Conservation (phyloP, 2,888 invertebrate species). For the Acleris cristana region DNA sequence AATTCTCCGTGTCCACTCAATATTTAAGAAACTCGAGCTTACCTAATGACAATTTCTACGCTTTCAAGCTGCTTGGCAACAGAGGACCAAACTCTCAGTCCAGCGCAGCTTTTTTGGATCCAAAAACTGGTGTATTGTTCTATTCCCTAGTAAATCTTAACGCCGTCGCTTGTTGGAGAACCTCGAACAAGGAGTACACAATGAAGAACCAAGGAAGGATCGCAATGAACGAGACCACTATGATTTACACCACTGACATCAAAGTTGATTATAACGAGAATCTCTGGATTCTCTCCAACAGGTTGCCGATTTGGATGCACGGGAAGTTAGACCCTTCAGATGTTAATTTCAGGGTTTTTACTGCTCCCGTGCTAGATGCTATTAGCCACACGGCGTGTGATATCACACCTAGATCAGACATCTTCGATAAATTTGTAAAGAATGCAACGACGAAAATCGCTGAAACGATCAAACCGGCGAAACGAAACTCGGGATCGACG, state of each 20-base stretch:
- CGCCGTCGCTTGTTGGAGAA: constrained; percentile 91
- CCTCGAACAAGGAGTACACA: constrained; percentile 86
- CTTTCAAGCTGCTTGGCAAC: constrained; percentile 87
- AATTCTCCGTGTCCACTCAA: constrained; percentile 89
- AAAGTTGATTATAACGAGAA: constrained; percentile 89
- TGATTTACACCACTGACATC: constrained; percentile 91
- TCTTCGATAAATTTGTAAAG: constrained; percentile 80
- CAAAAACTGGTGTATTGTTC: constrained; percentile 88
- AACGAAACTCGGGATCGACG: constrained; percentile 51
- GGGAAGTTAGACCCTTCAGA: constrained; percentile 84
- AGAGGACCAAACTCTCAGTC: constrained; percentile 90
- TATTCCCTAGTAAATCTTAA: constrained; percentile 90
- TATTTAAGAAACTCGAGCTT: constrained; percentile 85
- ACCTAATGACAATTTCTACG: constrained; percentile 83
- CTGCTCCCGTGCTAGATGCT: constrained; percentile 87
- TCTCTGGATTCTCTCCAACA: constrained; percentile 90
- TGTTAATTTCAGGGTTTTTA: constrained; percentile 88
- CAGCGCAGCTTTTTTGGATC: constrained; percentile 88
- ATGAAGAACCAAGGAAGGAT: constrained; percentile 89
- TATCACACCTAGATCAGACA: constrained; percentile 81
- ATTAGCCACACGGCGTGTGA: constrained; percentile 89
- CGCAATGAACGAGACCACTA: constrained; percentile 87
- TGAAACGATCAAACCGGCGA: constrained; percentile 58
- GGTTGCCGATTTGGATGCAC: constrained; percentile 88
- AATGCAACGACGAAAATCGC: constrained; percentile 69